These are phyloP conservation scores for Cotesia chilonis DNA, from an alignment of 1,140 invertebrate species.

Conservation along the genomic window DNA sequence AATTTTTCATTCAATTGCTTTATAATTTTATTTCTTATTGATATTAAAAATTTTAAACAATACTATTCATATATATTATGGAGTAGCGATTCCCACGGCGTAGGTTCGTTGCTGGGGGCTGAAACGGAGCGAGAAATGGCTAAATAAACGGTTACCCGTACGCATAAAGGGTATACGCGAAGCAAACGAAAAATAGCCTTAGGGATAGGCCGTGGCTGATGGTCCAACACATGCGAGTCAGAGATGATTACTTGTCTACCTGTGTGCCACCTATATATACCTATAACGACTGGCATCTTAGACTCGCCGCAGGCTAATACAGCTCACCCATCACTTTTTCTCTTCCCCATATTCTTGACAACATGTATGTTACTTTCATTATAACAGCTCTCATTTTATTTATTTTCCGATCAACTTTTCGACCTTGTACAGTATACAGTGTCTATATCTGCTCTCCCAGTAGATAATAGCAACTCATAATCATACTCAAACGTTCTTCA, in stretches of 20 bases:
- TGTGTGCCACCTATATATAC: conserved; percentile 34
- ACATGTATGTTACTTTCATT: conserved; percentile 15
- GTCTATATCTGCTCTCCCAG: background rate
- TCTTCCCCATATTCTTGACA: conserved; percentile 1
- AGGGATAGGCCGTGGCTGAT: conserved; percentile 24
- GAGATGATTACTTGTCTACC: conserved; percentile 35
- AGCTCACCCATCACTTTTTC: conserved; percentile 12
- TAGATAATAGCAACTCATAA: too few species aligned
- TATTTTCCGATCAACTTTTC: conserved; percentile 14
- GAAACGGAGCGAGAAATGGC: conserved; percentile 31
- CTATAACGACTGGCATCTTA: conserved; percentile 22
- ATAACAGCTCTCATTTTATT: conserved; percentile 27
- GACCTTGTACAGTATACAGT: conserved; percentile 8
- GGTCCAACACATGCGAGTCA: conserved; percentile 33
- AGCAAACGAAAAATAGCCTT: conserved; percentile 25
- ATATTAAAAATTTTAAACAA: too few species aligned
- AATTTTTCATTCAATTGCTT: too few species aligned
- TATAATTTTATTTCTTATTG: too few species aligned
- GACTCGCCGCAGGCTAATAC: conserved; percentile 26
- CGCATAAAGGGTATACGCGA: conserved; percentile 19
- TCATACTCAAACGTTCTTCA: too few species aligned
- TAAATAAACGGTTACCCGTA: conserved; percentile 36
- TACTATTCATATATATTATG: background rate
- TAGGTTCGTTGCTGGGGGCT: conserved; percentile 31
- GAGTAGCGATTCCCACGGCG: conserved; percentile 36